Evolutionary conservation across 2,797 vertebrate species (phyloP), one percentile per base, ranked within the genome.

Genomic region (Semotilus atromaculatus): DNA sequence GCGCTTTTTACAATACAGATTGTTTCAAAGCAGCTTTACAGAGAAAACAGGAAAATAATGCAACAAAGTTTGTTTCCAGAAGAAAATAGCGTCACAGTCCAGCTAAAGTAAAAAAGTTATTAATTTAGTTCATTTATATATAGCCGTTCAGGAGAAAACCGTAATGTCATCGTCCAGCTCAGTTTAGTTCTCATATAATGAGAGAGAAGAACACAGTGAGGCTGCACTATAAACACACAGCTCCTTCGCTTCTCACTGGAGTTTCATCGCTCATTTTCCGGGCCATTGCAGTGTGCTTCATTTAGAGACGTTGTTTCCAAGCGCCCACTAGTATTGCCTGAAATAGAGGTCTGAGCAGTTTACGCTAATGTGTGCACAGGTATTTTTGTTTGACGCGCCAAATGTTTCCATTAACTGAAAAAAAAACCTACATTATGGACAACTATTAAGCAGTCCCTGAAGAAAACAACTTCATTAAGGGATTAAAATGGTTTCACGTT

Each of bases 201-300:
- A 45, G 43, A 45, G 13, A 45, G 1, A 45, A 48, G 4, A 55
- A 68, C 36, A 45, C 29, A 83, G 51, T 40, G 26, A 38, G 13
- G n/a, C 38, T 29, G 29, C n/a, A 79, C 51, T 38, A 80, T 81
- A 85, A 86, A 90, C 90, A 86, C 84, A 91, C 82, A 62, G 85
- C 85, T 80, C 51, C 87, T 86, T 89, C 86, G 80, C 81, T 84
- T 75, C 87, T 92, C 89, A 86, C 87, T 74, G 83, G 75, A 88
- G 87, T 90, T 92, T 93, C 91, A 94, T 94, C 90, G 89, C 74
- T 94, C 90, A 93, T 94, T 91, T 93, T 92, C 89, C 91, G 93
- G 83, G 89, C 91, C 91, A 92, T 91, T 92, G 93, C 91, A 90
- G 90, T 89, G 90, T 88, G 90, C 89, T 92, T 94, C 92, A 93